These are phyloP conservation scores for Zeugodacus cucurbitae DNA, from an alignment of 1,140 invertebrate genomes.

Conservation along the genomic window DNA sequence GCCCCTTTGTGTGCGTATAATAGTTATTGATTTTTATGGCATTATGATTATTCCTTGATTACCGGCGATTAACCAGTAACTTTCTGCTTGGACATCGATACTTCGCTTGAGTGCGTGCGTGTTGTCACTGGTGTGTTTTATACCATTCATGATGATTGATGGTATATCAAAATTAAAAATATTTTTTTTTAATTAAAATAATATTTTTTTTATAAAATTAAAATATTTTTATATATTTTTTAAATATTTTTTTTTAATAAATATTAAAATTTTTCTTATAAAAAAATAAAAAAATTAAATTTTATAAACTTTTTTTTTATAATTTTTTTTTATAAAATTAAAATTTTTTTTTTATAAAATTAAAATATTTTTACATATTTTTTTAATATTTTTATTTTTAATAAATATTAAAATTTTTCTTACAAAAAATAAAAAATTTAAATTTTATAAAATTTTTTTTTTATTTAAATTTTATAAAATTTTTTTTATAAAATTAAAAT, in stretches of 20 bases:
- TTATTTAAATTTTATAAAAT: too few relatives aligned
- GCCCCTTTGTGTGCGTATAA: conserved; percentile 13
- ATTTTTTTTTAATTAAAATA: neutral
- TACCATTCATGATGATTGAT: neutral
- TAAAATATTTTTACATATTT: too few relatives aligned
- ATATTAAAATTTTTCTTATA: neutral
- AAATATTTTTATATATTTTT: neutral
- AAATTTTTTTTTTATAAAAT: too few relatives aligned
- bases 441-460: too few relatives aligned
- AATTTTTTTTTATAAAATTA: too few relatives aligned
- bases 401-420: too few relatives aligned
- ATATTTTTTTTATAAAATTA: neutral
- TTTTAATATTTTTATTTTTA: too few relatives aligned
- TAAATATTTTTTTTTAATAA: neutral
- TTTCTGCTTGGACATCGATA: neutral
- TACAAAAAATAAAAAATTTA: too few relatives aligned
- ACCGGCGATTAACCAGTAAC: neutral
- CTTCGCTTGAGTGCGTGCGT: neutral
- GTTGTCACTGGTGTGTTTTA: neutral
- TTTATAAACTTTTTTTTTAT: too few relatives aligned
- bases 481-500: too few relatives aligned
- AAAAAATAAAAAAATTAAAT: too few relatives aligned
- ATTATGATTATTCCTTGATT: conserved; percentile 24
- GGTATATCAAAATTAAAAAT: neutral
- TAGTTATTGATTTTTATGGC: conserved; percentile 30